Evolutionary conservation across 2,797 vertebrate genomes (phyloP).

Genomic region (Lutra lutra): DNA sequence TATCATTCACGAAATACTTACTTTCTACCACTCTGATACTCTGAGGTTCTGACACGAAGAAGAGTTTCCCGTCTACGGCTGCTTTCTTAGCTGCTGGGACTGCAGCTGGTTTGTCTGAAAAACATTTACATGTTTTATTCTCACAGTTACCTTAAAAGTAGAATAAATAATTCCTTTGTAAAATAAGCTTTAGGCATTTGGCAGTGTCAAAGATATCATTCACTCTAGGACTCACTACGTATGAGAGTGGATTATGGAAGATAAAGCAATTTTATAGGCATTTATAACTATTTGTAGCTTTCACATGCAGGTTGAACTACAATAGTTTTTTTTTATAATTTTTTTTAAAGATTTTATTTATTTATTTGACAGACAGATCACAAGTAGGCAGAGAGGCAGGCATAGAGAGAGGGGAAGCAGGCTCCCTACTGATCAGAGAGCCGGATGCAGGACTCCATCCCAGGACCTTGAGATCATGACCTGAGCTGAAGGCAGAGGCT

Average conservation of each 20-base stretch:
- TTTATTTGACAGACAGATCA: no score
- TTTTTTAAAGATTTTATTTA: no score
- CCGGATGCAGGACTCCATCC: no score
- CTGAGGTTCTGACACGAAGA: constrained; percentile 96
- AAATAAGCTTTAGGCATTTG: neutral
- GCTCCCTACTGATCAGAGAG: no score
- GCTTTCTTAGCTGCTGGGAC: constrained; percentile 87
- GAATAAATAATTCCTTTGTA: neutral
- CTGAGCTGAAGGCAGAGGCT: no score
- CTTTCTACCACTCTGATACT: constrained; percentile 92
- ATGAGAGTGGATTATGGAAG: neutral
- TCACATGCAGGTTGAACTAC: neutral
- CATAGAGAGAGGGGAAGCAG: no score
- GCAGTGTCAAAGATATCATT: neutral
- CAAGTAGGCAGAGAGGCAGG: no score
- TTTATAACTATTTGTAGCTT: neutral
- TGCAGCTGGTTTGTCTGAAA: constrained; percentile 91
- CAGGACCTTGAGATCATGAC: no score
- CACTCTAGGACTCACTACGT: neutral
- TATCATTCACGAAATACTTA: constrained; percentile 86
- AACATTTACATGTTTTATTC: constrained; percentile 28
- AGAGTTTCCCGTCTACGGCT: constrained; percentile 90
- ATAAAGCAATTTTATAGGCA: neutral
- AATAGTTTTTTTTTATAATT: neutral
- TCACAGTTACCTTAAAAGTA: neutral